A percentile compares a stretch with the other conserved stretches of the same genome.
Conservation (phyloP, 1,140 invertebrate species). For the Heterodera schachtii region DNA sequence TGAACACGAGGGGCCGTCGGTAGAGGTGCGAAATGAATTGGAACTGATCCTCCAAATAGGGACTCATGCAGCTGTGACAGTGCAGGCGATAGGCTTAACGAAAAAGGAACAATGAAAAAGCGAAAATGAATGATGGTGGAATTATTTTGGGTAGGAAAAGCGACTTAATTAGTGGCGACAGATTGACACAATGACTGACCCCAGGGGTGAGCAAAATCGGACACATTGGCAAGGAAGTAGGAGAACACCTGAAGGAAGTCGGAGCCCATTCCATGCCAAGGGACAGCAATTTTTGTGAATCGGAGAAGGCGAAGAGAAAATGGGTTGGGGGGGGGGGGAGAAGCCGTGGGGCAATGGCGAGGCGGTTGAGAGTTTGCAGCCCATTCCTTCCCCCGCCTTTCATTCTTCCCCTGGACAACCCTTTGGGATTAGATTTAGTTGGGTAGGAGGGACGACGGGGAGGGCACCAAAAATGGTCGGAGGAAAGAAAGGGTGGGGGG, state of each 20-base stretch:
- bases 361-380: not conserved
- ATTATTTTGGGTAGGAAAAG: not conserved
- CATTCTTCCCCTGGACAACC: conserved; percentile 1
- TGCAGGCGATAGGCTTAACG: conserved; percentile 64
- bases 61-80: conserved; percentile 63
- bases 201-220: conserved; percentile 29
- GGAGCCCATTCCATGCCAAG: conserved; percentile 20
- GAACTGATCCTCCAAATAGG: conserved; percentile 63
- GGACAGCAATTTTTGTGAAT: conserved; percentile 2
- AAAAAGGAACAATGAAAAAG: not conserved
- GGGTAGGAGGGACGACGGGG: not conserved
- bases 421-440: conserved; percentile 16
- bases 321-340: not conserved
- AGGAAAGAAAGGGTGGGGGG: no score
- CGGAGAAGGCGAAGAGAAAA: not conserved
- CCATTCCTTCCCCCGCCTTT: not conserved
- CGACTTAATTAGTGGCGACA: not conserved
- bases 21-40: conserved; percentile 62
- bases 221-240: conserved; percentile 31
- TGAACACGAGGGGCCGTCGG: conserved; percentile 58
- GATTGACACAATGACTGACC: conserved; percentile 4
- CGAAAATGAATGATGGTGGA: not conserved
- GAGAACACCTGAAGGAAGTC: conserved; percentile 32
- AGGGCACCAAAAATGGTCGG: no score
- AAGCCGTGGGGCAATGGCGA: not conserved